Evolutionary conservation across 2,888 invertebrate species (phyloP), one percentile per base, ranked within the genome.

Genomic region (Andrena bucephala): DNA sequence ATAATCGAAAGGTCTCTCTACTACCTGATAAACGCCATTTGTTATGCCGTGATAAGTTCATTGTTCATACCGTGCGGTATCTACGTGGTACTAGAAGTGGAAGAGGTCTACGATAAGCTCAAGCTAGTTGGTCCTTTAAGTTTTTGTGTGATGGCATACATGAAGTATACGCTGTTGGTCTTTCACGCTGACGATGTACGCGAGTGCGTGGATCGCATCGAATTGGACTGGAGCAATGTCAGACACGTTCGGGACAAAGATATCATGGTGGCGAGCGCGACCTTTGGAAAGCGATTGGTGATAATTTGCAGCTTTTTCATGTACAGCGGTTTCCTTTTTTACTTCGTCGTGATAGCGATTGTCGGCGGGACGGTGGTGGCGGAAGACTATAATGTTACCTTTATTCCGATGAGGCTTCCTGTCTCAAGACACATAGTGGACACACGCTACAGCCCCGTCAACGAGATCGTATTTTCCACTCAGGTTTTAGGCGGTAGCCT

Each of bases 41-140:
- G 72, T 52, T 88, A 81, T 65, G 79, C 78, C 27, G 57, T 92
- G 1, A 85, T 92, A 16, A 83, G 76, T 6, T 89, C 90, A 20
- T 76, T 91, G 0, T 73, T 90, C 3, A 36, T 91, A 5, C 91
- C 91, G 0, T 89, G 87, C 62, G 72, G 33, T 0, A 48, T 90
- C 1, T 89, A 87, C 67, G 76, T 87, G 0, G 72, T 86, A 2
- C 70, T 91, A 5, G 85, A 89, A n/a, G 88, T 87, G 13, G 74
- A 89, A 29, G 81, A 88, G 7, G 36, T 65, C 1, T 77, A 87
- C 29, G 27, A 76, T 13, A 84, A 50, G 36, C 50, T 92, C 10
- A 89, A 87, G 57, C 77, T 90, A n/a, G 80, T 87, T 20, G 92
- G 91, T 0, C 92, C 92, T 0, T 13, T 90, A 29, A 91, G 85